A percentile compares a stretch with the other conserved stretches of the same genome.
These are phyloP conservation scores for Andinoacara biseriatus DNA, from an alignment of 2,113 vertebrate species.

Conservation along the genomic window DNA sequence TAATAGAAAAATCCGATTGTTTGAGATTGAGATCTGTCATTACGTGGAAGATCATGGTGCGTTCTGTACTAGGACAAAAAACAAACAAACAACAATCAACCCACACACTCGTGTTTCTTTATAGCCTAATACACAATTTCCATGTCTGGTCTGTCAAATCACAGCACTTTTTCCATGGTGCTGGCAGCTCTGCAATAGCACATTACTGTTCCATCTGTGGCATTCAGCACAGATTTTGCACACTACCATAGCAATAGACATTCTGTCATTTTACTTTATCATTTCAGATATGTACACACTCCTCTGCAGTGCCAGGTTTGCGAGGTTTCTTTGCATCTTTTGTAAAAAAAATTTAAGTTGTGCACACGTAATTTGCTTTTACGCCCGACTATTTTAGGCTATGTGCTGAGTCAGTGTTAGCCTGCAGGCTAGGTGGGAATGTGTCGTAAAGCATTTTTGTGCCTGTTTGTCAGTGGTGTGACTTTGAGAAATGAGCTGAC, in stretches of 20 bases:
- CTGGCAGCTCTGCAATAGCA: neutral
- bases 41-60: neutral
- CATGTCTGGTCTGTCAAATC: neutral
- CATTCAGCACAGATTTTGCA: neutral
- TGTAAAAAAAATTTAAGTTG: neutral
- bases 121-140: neutral
- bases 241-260: neutral
- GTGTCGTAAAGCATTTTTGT: constrained; percentile 28
- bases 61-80: neutral
- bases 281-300: neutral
- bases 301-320: neutral
- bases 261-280: neutral
- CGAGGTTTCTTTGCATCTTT: neutral
- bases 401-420: constrained; percentile 18
- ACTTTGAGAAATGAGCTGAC: neutral
- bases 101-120: neutral
- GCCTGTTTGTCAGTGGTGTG: constrained; percentile 1
- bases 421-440: constrained; percentile 31
- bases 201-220: neutral
- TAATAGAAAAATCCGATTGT: neutral
- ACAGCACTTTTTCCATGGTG: neutral
- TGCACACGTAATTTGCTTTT: constrained; percentile 28
- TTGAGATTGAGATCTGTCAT: neutral
- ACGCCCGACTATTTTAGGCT: neutral
- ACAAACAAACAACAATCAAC: neutral